These are phyloP conservation scores for Tylochromis polylepis DNA, from an alignment of 2,113 vertebrate species.

Conservation along the genomic window DNA sequence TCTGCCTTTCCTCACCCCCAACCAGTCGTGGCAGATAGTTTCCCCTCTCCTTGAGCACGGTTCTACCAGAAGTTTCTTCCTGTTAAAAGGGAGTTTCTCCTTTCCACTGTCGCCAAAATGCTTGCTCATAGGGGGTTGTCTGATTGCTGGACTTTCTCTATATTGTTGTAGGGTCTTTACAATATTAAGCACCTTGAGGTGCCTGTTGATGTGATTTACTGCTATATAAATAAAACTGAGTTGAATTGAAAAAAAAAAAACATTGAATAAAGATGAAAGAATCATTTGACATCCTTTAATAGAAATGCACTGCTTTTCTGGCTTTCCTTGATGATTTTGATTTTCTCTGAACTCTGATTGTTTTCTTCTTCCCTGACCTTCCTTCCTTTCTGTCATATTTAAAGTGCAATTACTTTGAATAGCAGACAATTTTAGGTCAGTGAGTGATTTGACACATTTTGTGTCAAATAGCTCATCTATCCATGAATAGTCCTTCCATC, in stretches of 20 bases:
- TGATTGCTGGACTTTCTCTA: background rate
- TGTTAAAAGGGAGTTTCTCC: background rate
- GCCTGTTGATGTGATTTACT: accelerated
- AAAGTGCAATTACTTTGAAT: background rate
- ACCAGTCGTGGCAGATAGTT: background rate
- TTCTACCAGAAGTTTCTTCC: background rate
- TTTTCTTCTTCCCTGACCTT: background rate
- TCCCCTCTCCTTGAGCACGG: accelerated
- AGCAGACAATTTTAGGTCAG: background rate
- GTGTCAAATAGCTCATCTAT: background rate
- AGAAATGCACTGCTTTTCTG: background rate
- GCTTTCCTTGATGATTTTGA: background rate
- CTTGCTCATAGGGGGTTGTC: background rate
- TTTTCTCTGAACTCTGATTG: background rate
- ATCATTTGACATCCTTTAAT: background rate
- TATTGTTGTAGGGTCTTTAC: background rate
- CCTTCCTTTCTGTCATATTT: background rate
- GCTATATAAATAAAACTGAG: background rate
- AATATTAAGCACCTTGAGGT: background rate
- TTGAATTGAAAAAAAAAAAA: background rate
- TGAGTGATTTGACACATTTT: background rate
- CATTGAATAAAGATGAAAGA: background rate
- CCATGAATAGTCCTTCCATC: background rate
- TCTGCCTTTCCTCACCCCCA: background rate
- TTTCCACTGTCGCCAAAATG: background rate